Base-by-base conservation (phyloP, 2,888 invertebrate species). In the Bibio marci region DNA sequence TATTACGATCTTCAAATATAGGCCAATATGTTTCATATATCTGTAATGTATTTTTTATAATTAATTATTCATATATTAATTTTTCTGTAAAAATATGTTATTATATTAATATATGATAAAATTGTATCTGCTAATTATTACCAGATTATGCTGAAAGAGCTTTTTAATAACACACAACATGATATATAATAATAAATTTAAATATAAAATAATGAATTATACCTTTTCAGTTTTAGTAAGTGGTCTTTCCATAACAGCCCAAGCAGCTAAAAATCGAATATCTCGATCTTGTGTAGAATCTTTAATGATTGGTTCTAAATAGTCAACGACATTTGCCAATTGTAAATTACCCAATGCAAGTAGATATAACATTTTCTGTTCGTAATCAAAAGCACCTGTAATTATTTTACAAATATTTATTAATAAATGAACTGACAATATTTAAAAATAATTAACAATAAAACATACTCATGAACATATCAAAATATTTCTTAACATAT, bases 311-410 rank as follows among this genome's bases (percentile, higher is more conserved):
- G 69, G 68, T 41, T 62, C 62, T 44, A 70, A 51, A 48, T 66
- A 69, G 36, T 64, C 62, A 25, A 63, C 57, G 3, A 71, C 71
- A 49, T 67, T 65, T 5, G 68, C 68, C 19, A 73, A 49, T 46
- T 73, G 70, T 40, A 74, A 62, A 47, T 80, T 81, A 44, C 75
- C 71, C 0, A 80, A 57, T 1, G 77, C 80, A 54, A 79, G 76
- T 1, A 80, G 61, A 66, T 77, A 80, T 4, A 80, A 56, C 70
- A 80, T 70, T 43, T 78, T 70, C 45, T 75, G 73, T 41, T 73
- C 65, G 45, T 79, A 79, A 48, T 71, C 69, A 0, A 70, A 69
- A 35, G 73, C 73, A 46, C 70, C 79, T 77, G 54, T 46, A 52
- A 49, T 33, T 38, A n/a, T n/a, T n/a, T n/a, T n/a, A n/a, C n/a